phyloP scores from a whole-genome alignment of 1,140 invertebrate species.

The Colletes gigas region DNA sequence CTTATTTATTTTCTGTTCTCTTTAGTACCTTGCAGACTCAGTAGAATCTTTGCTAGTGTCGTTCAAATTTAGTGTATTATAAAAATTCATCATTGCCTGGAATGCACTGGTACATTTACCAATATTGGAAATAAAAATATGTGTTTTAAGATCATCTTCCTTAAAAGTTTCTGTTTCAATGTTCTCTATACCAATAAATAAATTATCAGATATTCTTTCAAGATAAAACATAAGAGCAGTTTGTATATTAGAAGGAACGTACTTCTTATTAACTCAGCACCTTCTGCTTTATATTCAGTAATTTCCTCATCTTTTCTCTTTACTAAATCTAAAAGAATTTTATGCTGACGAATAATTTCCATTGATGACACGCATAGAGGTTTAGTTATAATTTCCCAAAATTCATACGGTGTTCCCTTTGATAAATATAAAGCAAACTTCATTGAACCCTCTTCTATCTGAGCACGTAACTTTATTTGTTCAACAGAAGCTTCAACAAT shows the following conservation, averaged over 20 bases:
- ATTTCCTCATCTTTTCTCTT: slow-evolving; percentile 76
- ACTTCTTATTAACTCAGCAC: slow-evolving; percentile 73
- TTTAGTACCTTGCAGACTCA: slow-evolving; percentile 25
- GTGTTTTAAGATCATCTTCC: slow-evolving; percentile 58
- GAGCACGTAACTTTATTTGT: slow-evolving; percentile 62
- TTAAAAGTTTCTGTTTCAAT: slow-evolving; percentile 70
- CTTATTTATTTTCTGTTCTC: neutral
- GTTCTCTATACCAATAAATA: slow-evolving; percentile 59
- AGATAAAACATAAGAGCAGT: neutral
- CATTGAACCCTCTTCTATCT: slow-evolving; percentile 65
- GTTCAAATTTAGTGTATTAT: slow-evolving; percentile 33
- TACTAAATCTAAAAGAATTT: slow-evolving; percentile 67
- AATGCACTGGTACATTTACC: slow-evolving; percentile 46
- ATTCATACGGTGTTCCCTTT: slow-evolving; percentile 62
- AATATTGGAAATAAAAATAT: slow-evolving; percentile 5
- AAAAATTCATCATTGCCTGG: slow-evolving; percentile 42
- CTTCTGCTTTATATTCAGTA: slow-evolving; percentile 74
- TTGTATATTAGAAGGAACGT: neutral
- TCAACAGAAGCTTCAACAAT: slow-evolving; percentile 41
- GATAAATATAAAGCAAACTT: slow-evolving; percentile 70
- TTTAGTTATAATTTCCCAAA: slow-evolving; percentile 68
- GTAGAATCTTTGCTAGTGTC: neutral
- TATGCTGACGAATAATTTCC: slow-evolving; percentile 62
- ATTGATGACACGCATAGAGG: slow-evolving; percentile 65
- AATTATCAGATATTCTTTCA: slow-evolving; percentile 17